Evolutionary conservation across 2,113 vertebrate species (phyloP).

Genomic region (Crotalus viridis): DNA sequence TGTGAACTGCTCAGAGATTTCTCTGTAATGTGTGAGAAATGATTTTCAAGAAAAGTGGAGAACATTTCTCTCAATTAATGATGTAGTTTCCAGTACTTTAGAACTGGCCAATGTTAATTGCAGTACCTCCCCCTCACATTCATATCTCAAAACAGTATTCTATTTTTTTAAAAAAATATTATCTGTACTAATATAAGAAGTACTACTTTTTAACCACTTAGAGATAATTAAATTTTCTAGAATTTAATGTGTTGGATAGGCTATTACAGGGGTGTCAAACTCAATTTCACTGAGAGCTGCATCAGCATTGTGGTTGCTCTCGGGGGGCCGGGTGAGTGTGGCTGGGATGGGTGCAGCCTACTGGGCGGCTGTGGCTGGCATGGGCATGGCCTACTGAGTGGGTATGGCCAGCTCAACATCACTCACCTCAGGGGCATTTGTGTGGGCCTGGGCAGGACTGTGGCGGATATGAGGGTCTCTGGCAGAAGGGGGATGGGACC

Average conservation of each 20-base stretch:
- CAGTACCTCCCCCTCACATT: constrained; percentile 10
- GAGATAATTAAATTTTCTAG: constrained; percentile 32
- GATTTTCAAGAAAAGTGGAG: neutral
- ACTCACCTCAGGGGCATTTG: too few species aligned
- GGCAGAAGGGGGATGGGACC: too few species aligned
- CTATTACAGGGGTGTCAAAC: neutral
- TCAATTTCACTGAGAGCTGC: too few species aligned
- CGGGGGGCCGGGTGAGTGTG: too few species aligned
- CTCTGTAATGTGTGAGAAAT: neutral
- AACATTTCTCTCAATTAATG: neutral
- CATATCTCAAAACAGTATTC: neutral
- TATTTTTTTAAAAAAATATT: constrained; percentile 4
- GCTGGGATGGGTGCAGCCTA: too few species aligned
- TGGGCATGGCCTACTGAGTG: too few species aligned
- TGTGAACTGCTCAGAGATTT: neutral
- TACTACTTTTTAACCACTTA: constrained; percentile 16
- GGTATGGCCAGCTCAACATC: too few species aligned
- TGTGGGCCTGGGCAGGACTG: too few species aligned
- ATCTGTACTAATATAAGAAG: constrained; percentile 28
- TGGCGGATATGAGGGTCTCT: too few species aligned
- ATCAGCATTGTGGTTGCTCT: too few species aligned
- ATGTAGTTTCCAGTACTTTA: neutral
- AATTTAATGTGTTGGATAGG: constrained; percentile 39
- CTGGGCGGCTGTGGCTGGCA: too few species aligned
- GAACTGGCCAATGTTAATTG: neutral